Evolutionary conservation across 2,888 invertebrate species (phyloP), one percentile per base, ranked within the genome.

Genomic region (Watsonalla binaria): DNA sequence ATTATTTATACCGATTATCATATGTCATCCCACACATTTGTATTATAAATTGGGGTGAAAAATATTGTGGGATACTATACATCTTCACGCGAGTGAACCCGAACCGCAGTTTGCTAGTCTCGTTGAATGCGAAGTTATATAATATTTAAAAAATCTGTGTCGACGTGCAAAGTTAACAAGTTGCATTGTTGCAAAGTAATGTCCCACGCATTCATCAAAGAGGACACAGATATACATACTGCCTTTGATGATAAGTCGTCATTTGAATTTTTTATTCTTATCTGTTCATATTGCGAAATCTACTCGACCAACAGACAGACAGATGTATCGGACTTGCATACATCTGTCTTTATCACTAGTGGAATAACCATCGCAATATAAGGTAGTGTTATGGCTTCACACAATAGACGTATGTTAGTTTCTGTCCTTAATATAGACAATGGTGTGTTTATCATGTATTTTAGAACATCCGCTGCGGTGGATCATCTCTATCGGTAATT

Each of bases 181-280:
- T 52, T 46, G 53, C 61, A 61, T 60, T 64, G 62, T 58, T 63
- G 54, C 56, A 51, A 46, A 53, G 46, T 54, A 54, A 58, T 63
- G 61, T 67, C 59, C 61, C 63, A 57, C 63, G 62, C 51, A 54
- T 52, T 47, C 53, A 47, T 47, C 52, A 52, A 46, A 54, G 50
- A 57, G 51, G 58, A 52, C 57, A 63, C 55, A 62, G 61, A 65
- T 63, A 67, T 51, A 42, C 58, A 58, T 66, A 66, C 54, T 62
- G 58, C 63, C 62, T 66, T 65, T 61, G 66, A 62, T 62, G 58
- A 61, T 63, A 61, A 59, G 61, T 63, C 65, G 68, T 62, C 55
- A 59, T 62, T 62, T 59, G 52, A 61, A 60, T 65, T 68, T 61
- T 60, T 54, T 53, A 57, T 42, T 61, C 61, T 67, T 66, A 68